Base-by-base conservation (phyloP, 2,113 vertebrate species). In the Calyptomena viridis region DNA sequence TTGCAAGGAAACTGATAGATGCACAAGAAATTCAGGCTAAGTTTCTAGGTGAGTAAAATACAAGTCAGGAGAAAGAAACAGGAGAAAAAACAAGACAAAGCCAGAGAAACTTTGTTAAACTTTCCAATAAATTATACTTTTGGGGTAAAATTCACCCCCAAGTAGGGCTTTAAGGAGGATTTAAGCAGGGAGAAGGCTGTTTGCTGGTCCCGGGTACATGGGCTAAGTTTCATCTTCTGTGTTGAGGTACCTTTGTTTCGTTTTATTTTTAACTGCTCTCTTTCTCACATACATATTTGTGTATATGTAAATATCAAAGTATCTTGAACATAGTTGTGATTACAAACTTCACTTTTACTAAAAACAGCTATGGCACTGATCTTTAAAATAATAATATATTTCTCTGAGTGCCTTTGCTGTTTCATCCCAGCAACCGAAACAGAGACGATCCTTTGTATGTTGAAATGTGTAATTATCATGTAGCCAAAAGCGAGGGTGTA, bases 401-500 rank as follows among this genome's bases (percentile, higher is more conserved):
- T 98, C 97, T 95, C 95, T 18, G 37, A 97, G 90, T 89, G 96
- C 96, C 97, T 97, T 97, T 85, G 84, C 94, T 94, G 93, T 96
- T 97, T 96, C 97, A 97, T 97, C 97, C 97, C 98, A 98, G 95
- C 96, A 97, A 98, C 98, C 97, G 98, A 98, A 98, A 98, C 97
- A 98, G 98, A 98, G 98, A 97, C 97, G 98, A 98, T 97, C 97
- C 97, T 98, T 98, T 97, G 97, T 92, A 95, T 98, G 98, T 97
- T 98, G 98, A 98, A 98, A 98, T 98, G 97, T 98, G 97, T 99
- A 99, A 99, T 99, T 99, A 99, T 98, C 97, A 93, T 98, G 98
- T 98, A 99, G 98, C 98, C 97, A 98, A 99, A 98, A 98, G 97
- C 98, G 98, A 99, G 98, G 98, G 98, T 98, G 98, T 98, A 98